A percentile compares a stretch with the other conserved stretches of the same genome.
Evolutionary conservation across 2,888 invertebrate genomes (phyloP).

Genomic region (Tachina lurida): DNA sequence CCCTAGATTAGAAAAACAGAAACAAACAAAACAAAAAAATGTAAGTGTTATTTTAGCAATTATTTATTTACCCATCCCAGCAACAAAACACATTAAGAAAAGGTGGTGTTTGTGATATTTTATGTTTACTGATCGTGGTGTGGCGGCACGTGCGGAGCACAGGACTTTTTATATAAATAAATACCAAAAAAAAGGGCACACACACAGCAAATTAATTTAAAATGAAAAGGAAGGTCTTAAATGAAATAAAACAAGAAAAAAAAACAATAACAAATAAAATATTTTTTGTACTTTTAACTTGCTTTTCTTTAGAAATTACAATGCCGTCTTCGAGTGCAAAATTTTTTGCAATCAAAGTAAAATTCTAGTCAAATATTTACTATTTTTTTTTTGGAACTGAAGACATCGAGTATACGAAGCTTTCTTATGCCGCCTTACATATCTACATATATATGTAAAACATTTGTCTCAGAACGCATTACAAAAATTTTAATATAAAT

Average conservation of each 20-base stretch:
- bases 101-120: conserved; percentile 48
- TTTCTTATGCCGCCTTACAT: too few relatives aligned
- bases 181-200: conserved; percentile 6
- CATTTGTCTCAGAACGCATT: too few relatives aligned
- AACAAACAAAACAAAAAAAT: not conserved
- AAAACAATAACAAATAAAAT: not conserved
- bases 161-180: conserved; percentile 47
- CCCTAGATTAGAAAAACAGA: conserved; percentile 10
- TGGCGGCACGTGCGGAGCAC: conserved; percentile 64
- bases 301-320: too few relatives aligned
- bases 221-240: not conserved
- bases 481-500: too few relatives aligned
- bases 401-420: too few relatives aligned
- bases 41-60: conserved; percentile 43
- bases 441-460: too few relatives aligned
- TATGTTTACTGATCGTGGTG: conserved; percentile 30
- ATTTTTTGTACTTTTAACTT: too few relatives aligned
- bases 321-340: too few relatives aligned
- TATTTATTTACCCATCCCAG: conserved; percentile 51
- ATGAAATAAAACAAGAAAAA: not conserved
- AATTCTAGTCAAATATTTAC: too few relatives aligned
- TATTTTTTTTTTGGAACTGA: too few relatives aligned
- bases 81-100: conserved; percentile 24
- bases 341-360: too few relatives aligned
- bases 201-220: conserved; percentile 1